Conservation (phyloP, 1,140 invertebrate genomes). For the Coenobita brevimanus region DNA sequence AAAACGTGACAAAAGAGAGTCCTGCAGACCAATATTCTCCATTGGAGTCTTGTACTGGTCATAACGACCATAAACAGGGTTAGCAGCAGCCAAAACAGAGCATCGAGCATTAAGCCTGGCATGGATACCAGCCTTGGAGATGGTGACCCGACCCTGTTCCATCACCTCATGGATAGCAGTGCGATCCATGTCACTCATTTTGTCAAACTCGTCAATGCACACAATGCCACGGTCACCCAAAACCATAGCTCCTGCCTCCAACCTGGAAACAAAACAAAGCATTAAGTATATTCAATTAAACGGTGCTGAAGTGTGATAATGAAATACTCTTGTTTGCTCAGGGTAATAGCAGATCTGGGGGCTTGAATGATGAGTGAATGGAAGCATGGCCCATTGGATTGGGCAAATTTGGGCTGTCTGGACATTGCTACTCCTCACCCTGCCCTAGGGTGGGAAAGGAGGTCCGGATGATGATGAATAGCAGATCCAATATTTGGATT, state of each 20-base stretch:
- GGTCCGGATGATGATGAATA: too few species aligned
- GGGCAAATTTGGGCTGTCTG: too few species aligned
- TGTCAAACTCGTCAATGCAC: conserved; percentile 99
- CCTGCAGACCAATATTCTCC: conserved; percentile 99
- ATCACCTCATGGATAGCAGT: conserved; percentile 96
- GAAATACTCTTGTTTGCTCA: too few species aligned
- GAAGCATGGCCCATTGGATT: too few species aligned
- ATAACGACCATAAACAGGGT: conserved; percentile 99
- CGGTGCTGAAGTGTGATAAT: too few species aligned
- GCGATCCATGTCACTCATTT: conserved; percentile 99
- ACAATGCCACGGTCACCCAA: conserved; percentile 97
- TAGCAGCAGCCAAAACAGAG: conserved; percentile 98
- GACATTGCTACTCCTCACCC: too few species aligned
- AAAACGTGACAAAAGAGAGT: conserved; percentile 98
- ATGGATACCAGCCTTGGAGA: conserved; percentile 99
- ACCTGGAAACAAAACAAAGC: conserved; percentile 74
- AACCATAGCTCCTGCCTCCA: conserved; percentile 99
- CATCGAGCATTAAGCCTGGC: conserved; percentile 98
- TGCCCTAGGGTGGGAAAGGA: too few species aligned
- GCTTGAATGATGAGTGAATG: too few species aligned
- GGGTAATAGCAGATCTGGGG: too few species aligned
- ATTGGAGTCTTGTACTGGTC: conserved; percentile 99
- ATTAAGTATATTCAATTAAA: too few species aligned
- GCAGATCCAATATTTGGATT: too few species aligned
- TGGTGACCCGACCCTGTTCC: conserved; percentile 86